Base-by-base conservation (phyloP, 2,888 invertebrate genomes). In the Zaprionus obscuricornis region DNA sequence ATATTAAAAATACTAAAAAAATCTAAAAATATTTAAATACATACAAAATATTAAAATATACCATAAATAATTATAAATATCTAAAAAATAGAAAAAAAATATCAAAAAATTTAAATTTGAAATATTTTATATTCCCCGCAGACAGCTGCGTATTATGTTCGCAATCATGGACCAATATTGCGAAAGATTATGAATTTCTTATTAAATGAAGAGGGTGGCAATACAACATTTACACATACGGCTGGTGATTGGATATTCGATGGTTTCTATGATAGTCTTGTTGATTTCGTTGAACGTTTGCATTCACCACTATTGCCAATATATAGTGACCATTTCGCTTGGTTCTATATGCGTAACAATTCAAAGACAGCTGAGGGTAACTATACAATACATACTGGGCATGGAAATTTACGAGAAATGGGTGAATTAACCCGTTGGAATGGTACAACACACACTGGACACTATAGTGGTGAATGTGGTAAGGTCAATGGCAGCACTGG, bases 281-380 rank as follows among this genome's bases (percentile, higher is more conserved):
- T 97, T 29, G 92, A 66, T 75, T 94, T 55, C 92, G 92, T 2
- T 45, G 89, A 14, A 88, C 92, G 68, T 73, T 93, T 16, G 89
- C 93, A 64, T 74, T 92, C 10, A 90, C 75, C 88, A 0, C 42
- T 75, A 3, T 5, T 88, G 1, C 73, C 90, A 0, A 90, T 96
- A 56, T 94, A 94, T 0, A 94, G 91, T 73, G 93, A 93, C 49
- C 94, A 93, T 79, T 97, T 97, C 88, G 97, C 94, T 3, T 96
- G 97, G 95, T 96, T 97, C 87, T 91, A 89, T 20, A 89, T 94
- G 93, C 93, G 96, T 66, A 97, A 97, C 87, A 92, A 92, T 29
- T 94, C 95, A 0, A 90, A 91, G 26, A 92, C 92, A 0, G 95
- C 92, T 81, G 96, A 96, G 87, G 96, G 96, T 0, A 90, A 92